Conservation (phyloP, 1,140 invertebrate species). For the Trichomalopsis sarcophagae region DNA sequence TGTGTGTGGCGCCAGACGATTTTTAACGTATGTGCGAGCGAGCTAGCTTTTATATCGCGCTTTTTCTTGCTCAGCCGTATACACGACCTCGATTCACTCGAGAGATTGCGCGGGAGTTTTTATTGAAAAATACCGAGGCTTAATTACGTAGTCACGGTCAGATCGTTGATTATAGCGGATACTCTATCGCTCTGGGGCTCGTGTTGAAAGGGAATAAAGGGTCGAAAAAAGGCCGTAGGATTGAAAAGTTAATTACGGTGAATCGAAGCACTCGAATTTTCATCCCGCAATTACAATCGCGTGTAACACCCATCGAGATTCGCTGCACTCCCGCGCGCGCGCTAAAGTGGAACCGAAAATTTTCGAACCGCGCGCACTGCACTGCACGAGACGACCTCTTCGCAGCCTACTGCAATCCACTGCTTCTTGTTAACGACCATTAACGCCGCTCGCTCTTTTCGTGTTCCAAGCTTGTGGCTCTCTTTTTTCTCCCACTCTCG, state of each 20-base stretch:
- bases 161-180: neutral
- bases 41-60: neutral
- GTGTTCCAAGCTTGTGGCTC: slow-evolving; percentile 15
- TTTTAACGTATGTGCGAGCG: neutral
- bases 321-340: neutral
- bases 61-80: neutral
- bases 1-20: slow-evolving; percentile 10
- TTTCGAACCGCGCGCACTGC: neutral
- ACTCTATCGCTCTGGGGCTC: no score
- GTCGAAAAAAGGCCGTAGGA: no score
- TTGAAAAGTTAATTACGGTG: no score
- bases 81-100: neutral
- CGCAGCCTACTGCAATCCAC: slow-evolving; percentile 16
- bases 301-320: neutral
- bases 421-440: slow-evolving; percentile 49
- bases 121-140: neutral
- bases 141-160: neutral
- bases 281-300: neutral
- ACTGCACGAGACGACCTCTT: slow-evolving; percentile 15
- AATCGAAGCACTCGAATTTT: neutral
- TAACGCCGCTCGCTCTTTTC: slow-evolving; percentile 32
- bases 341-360: slow-evolving; percentile 37
- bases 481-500: slow-evolving; percentile 27
- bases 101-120: neutral
- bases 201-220: no score